Evolutionary conservation across 1,140 invertebrate species (phyloP), one percentile per base, ranked within the genome.

Genomic region (Drosophila carrolli): DNA sequence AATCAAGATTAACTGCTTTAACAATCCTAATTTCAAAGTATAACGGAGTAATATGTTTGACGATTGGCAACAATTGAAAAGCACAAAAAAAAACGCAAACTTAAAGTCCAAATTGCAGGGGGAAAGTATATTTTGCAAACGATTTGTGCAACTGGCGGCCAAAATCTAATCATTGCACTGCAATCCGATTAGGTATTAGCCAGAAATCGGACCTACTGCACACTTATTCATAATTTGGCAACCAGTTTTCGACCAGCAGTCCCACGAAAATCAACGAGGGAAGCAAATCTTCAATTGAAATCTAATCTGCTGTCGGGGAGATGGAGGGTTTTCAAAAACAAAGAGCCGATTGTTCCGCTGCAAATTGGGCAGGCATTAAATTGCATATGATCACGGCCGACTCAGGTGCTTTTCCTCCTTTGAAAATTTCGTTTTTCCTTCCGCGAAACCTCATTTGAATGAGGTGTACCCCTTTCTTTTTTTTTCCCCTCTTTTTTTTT

Each of bases 371-470:
- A 50, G 68, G 27, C 51, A 58, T 35, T 41, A 72, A 72, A 72
- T 72, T 72, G 68, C 68, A 72, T 72, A 71, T 72, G 68, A 72
- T 72, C 68, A 72, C 53, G 67, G 61, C 59, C 23, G 16, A 13
- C 32, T 23, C 23, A n/a, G 53, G 16, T 19, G 16, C 38, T 38
- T 70, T 65, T 67, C 41, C 50, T 58, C 43, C 68, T 71, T 48
- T 8, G 44, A 41, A 57, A 50, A 38, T 50, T 13, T 41, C 19
- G 29, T 23, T 71, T 70, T 48, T 71, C 66, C 68, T 72, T 71
- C 68, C 68, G 68, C 54, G 53, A 72, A 58, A 58, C 37, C 68
- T 71, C 53, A 72, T 72, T 72, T 71, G 68, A 72, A 72, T 72
- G 65, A 51, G 37, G 19, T 41, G 29, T 16, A 27, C 54, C 54